These are phyloP conservation scores for Marronus borbonicus DNA, from an alignment of 2,888 invertebrate genomes.

Conservation along the genomic window DNA sequence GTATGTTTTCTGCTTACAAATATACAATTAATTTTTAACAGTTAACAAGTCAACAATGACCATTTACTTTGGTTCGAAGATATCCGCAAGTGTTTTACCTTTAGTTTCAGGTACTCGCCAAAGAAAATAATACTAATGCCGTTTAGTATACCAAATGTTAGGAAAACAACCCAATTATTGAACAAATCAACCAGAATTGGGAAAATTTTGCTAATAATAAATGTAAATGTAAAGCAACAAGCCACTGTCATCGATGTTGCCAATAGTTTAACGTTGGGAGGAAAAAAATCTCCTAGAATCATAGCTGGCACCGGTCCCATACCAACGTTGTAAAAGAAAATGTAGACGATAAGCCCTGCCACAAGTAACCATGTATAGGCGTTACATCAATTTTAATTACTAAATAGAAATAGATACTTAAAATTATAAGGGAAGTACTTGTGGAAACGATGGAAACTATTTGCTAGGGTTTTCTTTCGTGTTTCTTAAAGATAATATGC, in stretches of 20 bases:
- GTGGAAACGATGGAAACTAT: conserved; percentile 79
- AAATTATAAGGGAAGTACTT: conserved; percentile 74
- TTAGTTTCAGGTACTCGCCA: conserved; percentile 53
- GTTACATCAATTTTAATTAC: conserved; percentile 67
- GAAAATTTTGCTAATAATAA: conserved; percentile 82
- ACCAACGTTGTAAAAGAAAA: conserved; percentile 81
- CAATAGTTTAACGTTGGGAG: conserved; percentile 81
- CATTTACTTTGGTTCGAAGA: conserved; percentile 13
- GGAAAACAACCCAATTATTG: conserved; percentile 79
- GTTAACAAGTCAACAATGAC: too few species aligned
- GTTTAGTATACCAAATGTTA: conserved; percentile 79
- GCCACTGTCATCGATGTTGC: conserved; percentile 83
- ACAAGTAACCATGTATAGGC: conserved; percentile 79
- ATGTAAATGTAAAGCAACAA: conserved; percentile 82
- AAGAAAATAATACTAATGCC: conserved; percentile 79
- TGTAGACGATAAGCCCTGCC: conserved; percentile 79
- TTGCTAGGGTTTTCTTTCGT: conserved; percentile 81
- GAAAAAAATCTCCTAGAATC: conserved; percentile 85
- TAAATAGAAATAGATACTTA: conserved; percentile 76
- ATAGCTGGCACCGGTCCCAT: conserved; percentile 86
- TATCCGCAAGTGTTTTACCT: conserved; percentile 50
- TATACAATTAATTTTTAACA: too few species aligned
- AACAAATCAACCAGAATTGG: conserved; percentile 72
- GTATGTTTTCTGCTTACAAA: too few species aligned
- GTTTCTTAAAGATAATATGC: conserved; percentile 81